Conservation (phyloP, 1,140 invertebrate species). For the Drosophila bifasciata region DNA sequence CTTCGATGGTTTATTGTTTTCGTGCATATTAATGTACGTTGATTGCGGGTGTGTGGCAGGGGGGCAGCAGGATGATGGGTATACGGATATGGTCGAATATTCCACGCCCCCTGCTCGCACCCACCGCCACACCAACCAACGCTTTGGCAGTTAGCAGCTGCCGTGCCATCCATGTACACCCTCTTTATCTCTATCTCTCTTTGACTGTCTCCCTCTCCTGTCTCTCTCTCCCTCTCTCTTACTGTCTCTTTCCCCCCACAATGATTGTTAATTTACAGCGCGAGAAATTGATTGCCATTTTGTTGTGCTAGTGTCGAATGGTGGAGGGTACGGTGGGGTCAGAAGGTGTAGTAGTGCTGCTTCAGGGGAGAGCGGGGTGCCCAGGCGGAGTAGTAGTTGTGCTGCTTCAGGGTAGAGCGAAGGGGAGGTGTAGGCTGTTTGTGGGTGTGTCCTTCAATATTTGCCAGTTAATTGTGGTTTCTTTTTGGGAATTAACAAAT, state of each 20-base stretch:
- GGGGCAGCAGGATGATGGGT: not conserved
- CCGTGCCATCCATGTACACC: constrained; percentile 46
- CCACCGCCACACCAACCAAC: not conserved
- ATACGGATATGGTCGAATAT: too few species aligned
- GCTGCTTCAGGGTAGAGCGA: too few species aligned
- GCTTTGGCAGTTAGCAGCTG: constrained; percentile 73
- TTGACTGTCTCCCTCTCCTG: not conserved
- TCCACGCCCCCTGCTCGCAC: not conserved
- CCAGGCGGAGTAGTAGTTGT: too few species aligned
- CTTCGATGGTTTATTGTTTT: constrained; percentile 81
- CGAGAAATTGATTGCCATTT: constrained; percentile 77
- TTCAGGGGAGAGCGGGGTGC: too few species aligned
- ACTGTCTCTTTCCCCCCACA: constrained; percentile 4
- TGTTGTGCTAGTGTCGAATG: constrained; percentile 47
- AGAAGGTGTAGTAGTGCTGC: too few species aligned
- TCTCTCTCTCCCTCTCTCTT: too few species aligned
- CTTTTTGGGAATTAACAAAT: constrained; percentile 32
- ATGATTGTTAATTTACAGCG: constrained; percentile 78
- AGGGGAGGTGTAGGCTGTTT: constrained; percentile 40
- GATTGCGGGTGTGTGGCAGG: constrained; percentile 56
- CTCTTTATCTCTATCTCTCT: constrained; percentile 12
- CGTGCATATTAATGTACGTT: constrained; percentile 82
- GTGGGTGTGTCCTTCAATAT: constrained; percentile 47
- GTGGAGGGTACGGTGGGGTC: not conserved
- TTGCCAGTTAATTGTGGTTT: constrained; percentile 68